Conservation (phyloP, 2,113 vertebrate genomes). For the Ameiurus melas region DNA sequence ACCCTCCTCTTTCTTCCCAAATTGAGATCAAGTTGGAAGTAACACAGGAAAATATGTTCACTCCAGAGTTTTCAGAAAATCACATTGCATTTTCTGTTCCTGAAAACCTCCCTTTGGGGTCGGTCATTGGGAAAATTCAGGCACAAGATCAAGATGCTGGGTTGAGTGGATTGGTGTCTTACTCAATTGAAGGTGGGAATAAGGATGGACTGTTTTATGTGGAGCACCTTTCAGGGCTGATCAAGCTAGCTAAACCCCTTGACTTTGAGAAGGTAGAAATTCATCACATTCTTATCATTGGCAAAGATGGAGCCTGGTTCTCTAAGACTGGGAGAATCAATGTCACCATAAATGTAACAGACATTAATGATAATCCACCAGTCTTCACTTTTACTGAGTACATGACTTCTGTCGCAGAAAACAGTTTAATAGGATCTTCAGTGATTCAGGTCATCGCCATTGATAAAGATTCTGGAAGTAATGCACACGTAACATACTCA, state of each 20-base stretch:
- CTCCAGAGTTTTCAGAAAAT: constrained; percentile 64
- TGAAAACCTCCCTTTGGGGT: constrained; percentile 69
- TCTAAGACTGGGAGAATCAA: constrained; percentile 61
- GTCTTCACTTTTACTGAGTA: constrained; percentile 64
- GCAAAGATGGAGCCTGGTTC: constrained; percentile 69
- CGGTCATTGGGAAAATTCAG: constrained; percentile 68
- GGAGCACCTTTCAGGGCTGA: constrained; percentile 64
- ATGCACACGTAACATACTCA: constrained; percentile 68
- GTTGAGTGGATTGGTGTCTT: constrained; percentile 67
- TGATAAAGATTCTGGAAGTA: constrained; percentile 67
- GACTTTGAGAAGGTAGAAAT: constrained; percentile 67
- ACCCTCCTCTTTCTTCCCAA: constrained; percentile 65
- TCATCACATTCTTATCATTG: constrained; percentile 63
- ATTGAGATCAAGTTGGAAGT: constrained; percentile 65
- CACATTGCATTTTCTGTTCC: constrained; percentile 63
- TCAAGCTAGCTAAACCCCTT: constrained; percentile 63
- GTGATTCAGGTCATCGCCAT: constrained; percentile 61
- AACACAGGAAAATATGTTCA: constrained; percentile 65
- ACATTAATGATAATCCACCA: constrained; percentile 76
- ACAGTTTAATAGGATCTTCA: constrained; percentile 62
- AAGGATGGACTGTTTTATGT: constrained; percentile 64
- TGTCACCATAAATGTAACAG: constrained; percentile 68
- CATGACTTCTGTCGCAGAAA: constrained; percentile 64
- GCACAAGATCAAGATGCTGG: constrained; percentile 71
- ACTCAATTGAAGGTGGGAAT: constrained; percentile 58